Conservation (phyloP, 2,113 vertebrate species). For the Lontra canadensis region DNA sequence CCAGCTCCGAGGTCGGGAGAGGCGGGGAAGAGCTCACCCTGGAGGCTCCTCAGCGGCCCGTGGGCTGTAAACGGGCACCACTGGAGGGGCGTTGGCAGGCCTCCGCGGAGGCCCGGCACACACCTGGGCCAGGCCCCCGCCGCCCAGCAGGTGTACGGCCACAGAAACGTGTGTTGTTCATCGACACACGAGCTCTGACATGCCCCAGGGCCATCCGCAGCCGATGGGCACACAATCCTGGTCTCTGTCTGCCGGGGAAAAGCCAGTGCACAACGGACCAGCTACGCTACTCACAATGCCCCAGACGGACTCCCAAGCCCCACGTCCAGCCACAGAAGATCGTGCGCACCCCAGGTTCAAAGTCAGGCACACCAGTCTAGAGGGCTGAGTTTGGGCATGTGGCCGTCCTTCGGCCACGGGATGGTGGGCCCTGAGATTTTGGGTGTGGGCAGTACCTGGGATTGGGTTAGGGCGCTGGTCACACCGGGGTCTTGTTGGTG, state of each 20-base stretch:
- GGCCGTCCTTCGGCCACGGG: background rate
- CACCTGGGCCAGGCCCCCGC: too few species aligned
- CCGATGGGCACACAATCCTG: background rate
- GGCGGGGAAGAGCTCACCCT: background rate
- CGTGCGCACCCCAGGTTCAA: fast-evolving
- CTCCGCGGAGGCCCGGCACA: background rate
- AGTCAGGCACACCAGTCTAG: background rate
- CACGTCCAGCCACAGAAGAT: fast-evolving
- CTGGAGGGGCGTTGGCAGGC: fast-evolving
- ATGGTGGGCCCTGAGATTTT: background rate
- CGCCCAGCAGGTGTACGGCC: background rate
- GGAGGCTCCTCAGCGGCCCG: fast-evolving
- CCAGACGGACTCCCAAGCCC: fast-evolving
- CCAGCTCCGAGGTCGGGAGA: background rate
- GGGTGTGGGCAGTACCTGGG: fast-evolving
- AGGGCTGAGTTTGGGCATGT: background rate
- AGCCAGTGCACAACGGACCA: fast-evolving
- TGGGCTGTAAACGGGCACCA: fast-evolving
- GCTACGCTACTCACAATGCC: fast-evolving
- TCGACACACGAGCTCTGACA: background rate
- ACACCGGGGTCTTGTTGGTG: background rate
- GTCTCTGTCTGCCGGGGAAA: background rate
- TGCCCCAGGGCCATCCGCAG: background rate
- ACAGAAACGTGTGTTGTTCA: too few species aligned
- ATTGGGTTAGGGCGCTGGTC: fast-evolving